phyloP scores from a whole-genome alignment of 1,140 invertebrate species.

The Drosophila fuyamai region DNA sequence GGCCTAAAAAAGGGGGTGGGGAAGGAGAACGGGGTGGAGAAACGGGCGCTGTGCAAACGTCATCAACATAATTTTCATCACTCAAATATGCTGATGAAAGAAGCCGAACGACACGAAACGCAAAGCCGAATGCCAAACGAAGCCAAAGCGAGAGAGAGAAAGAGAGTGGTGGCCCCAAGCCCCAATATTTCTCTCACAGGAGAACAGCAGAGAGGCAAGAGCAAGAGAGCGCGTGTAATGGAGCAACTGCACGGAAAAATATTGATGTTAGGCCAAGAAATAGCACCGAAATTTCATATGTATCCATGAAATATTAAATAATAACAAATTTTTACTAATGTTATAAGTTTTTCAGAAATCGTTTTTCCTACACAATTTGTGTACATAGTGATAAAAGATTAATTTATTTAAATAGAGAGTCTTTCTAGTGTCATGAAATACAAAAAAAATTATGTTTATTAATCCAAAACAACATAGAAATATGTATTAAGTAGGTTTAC shows the following conservation, averaged over 20 bases:
- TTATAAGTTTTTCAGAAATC: too few relatives aligned
- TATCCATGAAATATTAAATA: too few relatives aligned
- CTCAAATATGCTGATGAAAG: conserved; percentile 83
- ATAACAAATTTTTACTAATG: too few relatives aligned
- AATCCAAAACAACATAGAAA: too few relatives aligned
- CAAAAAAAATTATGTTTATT: too few relatives aligned
- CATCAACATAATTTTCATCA: conserved; percentile 84
- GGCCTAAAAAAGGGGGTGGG: conserved; percentile 21
- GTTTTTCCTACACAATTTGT: too few relatives aligned
- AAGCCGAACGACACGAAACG: conserved; percentile 62
- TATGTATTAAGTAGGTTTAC: too few relatives aligned
- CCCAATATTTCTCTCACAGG: background rate
- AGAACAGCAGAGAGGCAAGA: conserved; percentile 7
- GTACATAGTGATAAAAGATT: too few relatives aligned
- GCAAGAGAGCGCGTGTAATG: conserved; percentile 15
- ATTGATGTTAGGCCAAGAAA: too few relatives aligned
- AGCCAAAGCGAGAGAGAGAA: conserved; percentile 8
- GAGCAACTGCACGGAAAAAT: conserved; percentile 1
- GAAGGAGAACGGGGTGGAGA: conserved; percentile 25
- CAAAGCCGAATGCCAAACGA: conserved; percentile 21
- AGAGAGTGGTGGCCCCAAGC: conserved; percentile 2
- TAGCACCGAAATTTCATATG: too few relatives aligned
- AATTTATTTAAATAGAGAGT: too few relatives aligned
- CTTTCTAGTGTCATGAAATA: too few relatives aligned
- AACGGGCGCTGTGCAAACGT: conserved; percentile 60